Percentiles rank a stretch among this genome's conserved stretches.
Conservation (phyloP, 2,888 invertebrate species). For the Clunio marinus region DNA sequence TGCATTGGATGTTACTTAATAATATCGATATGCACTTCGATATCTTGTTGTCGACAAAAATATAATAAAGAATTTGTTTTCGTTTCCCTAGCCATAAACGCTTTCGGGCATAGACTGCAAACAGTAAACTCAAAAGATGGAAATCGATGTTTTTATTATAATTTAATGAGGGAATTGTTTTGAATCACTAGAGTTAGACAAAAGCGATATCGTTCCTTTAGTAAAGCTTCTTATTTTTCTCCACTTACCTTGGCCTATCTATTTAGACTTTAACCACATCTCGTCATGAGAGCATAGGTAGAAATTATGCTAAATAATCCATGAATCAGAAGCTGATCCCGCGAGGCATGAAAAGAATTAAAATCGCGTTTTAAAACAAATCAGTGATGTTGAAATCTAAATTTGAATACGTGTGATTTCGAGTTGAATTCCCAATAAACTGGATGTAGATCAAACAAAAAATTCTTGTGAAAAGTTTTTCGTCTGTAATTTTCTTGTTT, state of each 20-base stretch:
- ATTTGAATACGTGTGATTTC: constrained; percentile 4
- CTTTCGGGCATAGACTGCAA: background rate
- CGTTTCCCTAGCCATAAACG: background rate
- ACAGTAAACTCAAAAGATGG: no score
- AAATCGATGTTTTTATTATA: constrained; percentile 33
- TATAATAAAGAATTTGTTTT: constrained; percentile 4
- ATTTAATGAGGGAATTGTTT: constrained; percentile 37
- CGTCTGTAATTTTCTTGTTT: no score
- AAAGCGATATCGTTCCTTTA: constrained; percentile 29
- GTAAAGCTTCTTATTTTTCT: no score
- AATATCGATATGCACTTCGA: background rate
- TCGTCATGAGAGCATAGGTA: background rate
- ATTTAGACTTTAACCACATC: no score
- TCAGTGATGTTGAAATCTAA: no score
- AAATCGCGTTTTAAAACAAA: constrained; percentile 13
- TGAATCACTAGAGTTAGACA: constrained; percentile 9
- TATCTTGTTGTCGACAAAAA: no score
- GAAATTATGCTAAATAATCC: background rate
- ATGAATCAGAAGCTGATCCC: background rate
- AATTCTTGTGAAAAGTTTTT: background rate
- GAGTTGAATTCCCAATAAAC: background rate
- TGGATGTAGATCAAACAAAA: constrained; percentile 4
- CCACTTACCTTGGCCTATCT: no score
- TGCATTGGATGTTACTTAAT: background rate
- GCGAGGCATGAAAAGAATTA: background rate